Percentiles rank a stretch among this genome's conserved stretches.
Conservation (phyloP, 2,113 vertebrate genomes). For the Labeo rohita region DNA sequence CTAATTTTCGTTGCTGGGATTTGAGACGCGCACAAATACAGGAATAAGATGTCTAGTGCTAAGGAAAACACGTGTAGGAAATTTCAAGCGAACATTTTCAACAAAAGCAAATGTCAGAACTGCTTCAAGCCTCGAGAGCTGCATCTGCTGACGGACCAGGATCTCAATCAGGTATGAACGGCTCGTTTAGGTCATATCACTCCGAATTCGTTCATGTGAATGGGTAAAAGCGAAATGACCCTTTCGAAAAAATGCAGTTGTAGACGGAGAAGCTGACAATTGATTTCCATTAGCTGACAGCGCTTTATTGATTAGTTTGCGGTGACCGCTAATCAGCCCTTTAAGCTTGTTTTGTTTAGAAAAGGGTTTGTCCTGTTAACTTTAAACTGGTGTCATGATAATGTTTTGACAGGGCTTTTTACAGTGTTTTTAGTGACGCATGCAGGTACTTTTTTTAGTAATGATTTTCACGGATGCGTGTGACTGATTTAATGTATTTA, state of each 20-base stretch:
- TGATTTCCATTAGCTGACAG: neutral
- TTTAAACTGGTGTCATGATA: neutral
- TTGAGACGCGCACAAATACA: neutral
- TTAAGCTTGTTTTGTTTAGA: neutral
- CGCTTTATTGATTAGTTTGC: constrained; percentile 9
- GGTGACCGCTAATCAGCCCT: neutral
- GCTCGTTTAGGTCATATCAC: neutral
- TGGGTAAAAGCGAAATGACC: neutral
- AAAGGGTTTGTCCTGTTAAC: neutral
- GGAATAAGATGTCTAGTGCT: constrained; percentile 72
- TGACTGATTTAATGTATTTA: neutral
- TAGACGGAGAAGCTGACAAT: neutral
- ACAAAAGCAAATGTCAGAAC: constrained; percentile 86
- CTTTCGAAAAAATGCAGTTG: neutral
- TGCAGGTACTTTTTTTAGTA: neutral
- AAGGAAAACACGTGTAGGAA: constrained; percentile 83
- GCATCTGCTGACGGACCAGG: constrained; percentile 82
- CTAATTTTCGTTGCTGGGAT: constrained; percentile 1
- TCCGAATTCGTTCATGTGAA: neutral
- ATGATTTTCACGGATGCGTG: neutral
- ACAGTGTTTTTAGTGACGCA: neutral
- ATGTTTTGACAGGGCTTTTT: neutral
- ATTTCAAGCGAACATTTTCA: constrained; percentile 85
- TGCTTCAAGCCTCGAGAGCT: constrained; percentile 83
- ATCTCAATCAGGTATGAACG: constrained; percentile 77